Evolutionary conservation across 2,113 vertebrate species (phyloP).

Genomic region (Sprattus sprattus): DNA sequence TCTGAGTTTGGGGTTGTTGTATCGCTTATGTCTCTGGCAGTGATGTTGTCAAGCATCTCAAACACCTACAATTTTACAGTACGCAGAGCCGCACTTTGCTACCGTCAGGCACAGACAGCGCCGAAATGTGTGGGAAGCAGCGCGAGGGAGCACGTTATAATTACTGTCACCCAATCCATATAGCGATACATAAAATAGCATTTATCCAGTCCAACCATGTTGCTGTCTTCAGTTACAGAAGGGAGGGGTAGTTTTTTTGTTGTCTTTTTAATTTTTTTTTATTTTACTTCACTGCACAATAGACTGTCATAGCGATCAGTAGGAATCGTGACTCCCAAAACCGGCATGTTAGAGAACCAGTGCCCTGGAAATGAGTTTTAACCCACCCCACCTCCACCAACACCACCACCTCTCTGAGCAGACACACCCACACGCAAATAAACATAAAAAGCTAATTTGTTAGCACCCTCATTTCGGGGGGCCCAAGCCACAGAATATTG

Average conservation of each 20-base stretch:
- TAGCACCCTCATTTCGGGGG: conserved; percentile 67
- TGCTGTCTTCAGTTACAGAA: conserved; percentile 66
- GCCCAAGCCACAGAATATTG: conserved; percentile 69
- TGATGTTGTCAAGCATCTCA: conserved; percentile 65
- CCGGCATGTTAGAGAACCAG: conserved; percentile 46
- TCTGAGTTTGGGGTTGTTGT: conserved; percentile 22
- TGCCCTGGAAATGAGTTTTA: conserved; percentile 51
- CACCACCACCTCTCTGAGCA: conserved; percentile 17
- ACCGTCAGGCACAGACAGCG: conserved; percentile 63
- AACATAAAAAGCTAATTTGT: conserved; percentile 78
- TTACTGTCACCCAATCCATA: conserved; percentile 79
- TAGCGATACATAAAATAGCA: conserved; percentile 79
- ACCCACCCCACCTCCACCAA: not conserved
- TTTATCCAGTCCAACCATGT: conserved; percentile 74
- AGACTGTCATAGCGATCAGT: conserved; percentile 66
- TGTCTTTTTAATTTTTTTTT: not conserved
- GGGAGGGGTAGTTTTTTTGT: conserved; percentile 65
- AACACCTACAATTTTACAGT: conserved; percentile 68
- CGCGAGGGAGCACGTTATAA: conserved; percentile 67
- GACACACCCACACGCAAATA: conserved; percentile 74
- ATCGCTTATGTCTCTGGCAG: conserved; percentile 41
- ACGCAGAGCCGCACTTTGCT: conserved; percentile 57
- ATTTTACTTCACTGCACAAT: conserved; percentile 46
- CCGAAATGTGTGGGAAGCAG: conserved; percentile 61
- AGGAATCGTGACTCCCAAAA: conserved; percentile 69